Evolutionary conservation across 1,140 invertebrate species (phyloP).

Genomic region (Neodiprion lecontei): DNA sequence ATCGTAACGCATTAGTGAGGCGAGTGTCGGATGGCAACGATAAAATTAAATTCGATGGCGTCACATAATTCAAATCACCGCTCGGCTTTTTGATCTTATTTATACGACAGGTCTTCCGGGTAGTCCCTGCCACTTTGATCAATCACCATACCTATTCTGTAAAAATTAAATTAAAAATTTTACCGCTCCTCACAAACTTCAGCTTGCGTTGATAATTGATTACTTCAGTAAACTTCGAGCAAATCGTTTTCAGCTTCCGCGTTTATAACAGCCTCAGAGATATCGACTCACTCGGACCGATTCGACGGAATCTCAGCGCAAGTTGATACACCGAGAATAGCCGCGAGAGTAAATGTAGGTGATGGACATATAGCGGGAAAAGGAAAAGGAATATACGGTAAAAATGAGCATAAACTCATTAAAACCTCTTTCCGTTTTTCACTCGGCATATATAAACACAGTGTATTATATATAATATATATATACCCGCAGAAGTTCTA

Average conservation of each 20-base stretch:
- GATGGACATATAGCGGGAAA: too few species aligned
- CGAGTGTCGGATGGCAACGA: neutral
- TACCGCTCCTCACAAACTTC: neutral
- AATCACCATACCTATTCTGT: neutral
- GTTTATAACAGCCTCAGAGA: too few species aligned
- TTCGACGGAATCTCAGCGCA: too few species aligned
- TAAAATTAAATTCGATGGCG: neutral
- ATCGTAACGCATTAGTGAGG: too few species aligned
- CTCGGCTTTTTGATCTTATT: neutral
- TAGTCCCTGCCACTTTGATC: neutral
- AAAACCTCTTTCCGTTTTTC: neutral
- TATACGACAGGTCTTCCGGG: neutral
- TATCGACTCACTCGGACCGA: too few species aligned
- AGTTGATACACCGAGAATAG: too few species aligned
- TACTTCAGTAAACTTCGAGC: too few species aligned
- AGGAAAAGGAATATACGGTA: too few species aligned
- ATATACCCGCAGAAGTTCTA: neutral
- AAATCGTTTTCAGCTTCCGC: too few species aligned
- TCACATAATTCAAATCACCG: slow-evolving; percentile 3
- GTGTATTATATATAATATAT: neutral
- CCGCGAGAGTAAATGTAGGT: too few species aligned
- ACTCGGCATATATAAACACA: neutral
- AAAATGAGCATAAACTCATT: neutral
- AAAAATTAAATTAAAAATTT: neutral
- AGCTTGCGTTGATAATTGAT: too few species aligned